Evolutionary conservation across 2,797 vertebrate species (phyloP), one percentile per base, ranked within the genome.

Genomic region (Acanthurus tractus): DNA sequence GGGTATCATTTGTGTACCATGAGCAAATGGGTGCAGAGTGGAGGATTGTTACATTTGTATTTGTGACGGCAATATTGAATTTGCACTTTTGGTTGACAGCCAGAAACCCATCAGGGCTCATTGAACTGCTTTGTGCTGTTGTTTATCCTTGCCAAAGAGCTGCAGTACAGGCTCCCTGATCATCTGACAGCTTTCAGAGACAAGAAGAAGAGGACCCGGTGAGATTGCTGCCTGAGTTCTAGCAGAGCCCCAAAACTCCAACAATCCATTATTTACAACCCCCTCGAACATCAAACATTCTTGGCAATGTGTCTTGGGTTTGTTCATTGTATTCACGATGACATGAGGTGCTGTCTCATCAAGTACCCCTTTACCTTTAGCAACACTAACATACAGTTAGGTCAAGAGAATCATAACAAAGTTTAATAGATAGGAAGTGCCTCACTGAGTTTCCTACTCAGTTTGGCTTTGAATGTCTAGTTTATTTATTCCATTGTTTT

Each of bases 241-340:
- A 52, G 64, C 75, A 54, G 53, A 73, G 76, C 40, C 46, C 58
- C 64, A n/a, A 74, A 64, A 68, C 15, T 45, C 68, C 48, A 17
- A 49, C 17, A 15, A 82, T 85, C 68, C 72, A 83, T 87, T 86
- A 82, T 84, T 80, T 54, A 82, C 75, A 74, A 59, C 53, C 14
- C 63, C 68, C 55, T 17, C 56, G 54, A 66, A 72, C 67, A 82
- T 82, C 56, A 66, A 59, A 86, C 74, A 64, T 63, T 56, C 50
- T 59, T 36, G 63, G 73, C 58, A 18, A 17, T 36, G n/a, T 54
- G 59, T 70, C 68, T 63, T 8, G 10, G 8, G n/a, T 9, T 11
- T 55, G 57, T 50, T 74, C 29, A 68, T 77, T 79, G 78, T 78
- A 62, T 83, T 76, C 50, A 55, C 38, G 54, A 50, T 42, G 38